phyloP scores from a whole-genome alignment of 2,888 invertebrate genomes.

The Scotopteryx bipunctaria region DNA sequence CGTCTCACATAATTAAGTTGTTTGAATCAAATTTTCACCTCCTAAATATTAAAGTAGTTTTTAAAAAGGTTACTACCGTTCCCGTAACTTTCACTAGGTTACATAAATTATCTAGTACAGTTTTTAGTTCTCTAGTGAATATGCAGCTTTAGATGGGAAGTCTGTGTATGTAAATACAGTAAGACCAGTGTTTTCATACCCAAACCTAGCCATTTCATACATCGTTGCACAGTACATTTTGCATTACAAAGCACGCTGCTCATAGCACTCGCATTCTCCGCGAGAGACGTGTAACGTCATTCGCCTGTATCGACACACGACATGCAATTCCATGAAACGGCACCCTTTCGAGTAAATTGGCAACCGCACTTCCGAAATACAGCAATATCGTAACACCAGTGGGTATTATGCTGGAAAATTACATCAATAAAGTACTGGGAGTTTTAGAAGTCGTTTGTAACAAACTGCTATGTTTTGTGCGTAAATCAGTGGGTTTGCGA shows the following conservation, averaged over 20 bases:
- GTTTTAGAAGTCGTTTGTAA: slow-evolving; percentile 9
- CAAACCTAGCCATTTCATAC: background rate
- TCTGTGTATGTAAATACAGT: background rate
- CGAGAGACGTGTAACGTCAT: slow-evolving; percentile 26
- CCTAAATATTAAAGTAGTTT: too few relatives aligned
- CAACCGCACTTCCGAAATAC: slow-evolving; percentile 34
- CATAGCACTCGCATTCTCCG: slow-evolving; percentile 8
- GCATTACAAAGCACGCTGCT: slow-evolving; percentile 20
- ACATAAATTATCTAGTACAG: too few relatives aligned
- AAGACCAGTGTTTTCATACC: background rate
- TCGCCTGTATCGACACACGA: slow-evolving; percentile 24
- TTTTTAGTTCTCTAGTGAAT: too few relatives aligned
- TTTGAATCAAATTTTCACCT: too few relatives aligned
- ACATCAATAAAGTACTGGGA: slow-evolving; percentile 13
- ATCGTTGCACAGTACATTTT: slow-evolving; percentile 6
- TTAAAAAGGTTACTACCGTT: too few relatives aligned
- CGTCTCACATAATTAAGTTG: too few relatives aligned
- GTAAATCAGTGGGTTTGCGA: background rate
- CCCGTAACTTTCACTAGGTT: too few relatives aligned
- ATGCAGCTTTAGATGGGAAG: too few relatives aligned
- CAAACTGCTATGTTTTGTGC: slow-evolving; percentile 3
- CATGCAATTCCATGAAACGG: slow-evolving; percentile 35
- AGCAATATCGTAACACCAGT: slow-evolving; percentile 29
- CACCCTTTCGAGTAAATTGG: slow-evolving; percentile 37
- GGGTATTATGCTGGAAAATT: slow-evolving; percentile 23